Evolutionary conservation across 1,140 invertebrate species (phyloP), one percentile per base, ranked within the genome.

Genomic region (Nymphalis io): DNA sequence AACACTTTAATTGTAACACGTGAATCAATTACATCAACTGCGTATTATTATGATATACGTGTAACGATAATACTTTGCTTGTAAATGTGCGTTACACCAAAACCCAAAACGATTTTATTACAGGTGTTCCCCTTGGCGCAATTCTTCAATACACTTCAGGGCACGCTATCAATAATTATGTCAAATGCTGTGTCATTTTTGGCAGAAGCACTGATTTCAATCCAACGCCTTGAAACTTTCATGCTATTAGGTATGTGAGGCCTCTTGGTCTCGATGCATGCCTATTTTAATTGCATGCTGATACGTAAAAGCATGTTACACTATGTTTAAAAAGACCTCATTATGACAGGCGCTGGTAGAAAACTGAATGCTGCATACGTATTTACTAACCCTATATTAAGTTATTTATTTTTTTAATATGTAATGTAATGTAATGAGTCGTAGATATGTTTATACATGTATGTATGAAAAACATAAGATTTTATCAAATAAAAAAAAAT

Each of bases 141-240:
- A 88, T 92, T 92, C 82, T 92, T 84, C 87, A 92, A 92, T 75
- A 92, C 88, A 21, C 87, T 92, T 6, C 92, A 92, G 87, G 89
- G 88, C 70, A 92, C 86, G 20, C 81, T 92, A 38, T 95, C 95
- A 0, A 94, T 97, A 51, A 94, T 94, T 73, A 95, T 97, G 90
- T 96, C 97, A 0, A 93, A 94, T 69, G 95, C 94, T 2, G 93
- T 97, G 1, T 94, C 95, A 15, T 92, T 93, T 60, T 85, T 93
- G 15, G 94, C 94, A 0, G 96, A 96, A 83, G 92, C 93, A 6
- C 81, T 94, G 46, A 94, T 96, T 8, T 95, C 96, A 1, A 91
- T 97, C 3, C 93, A 93, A 68, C 93, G 96, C 75, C 90, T 95
- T 15, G 92, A 96, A 92, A 85, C 93, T 39, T 95, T 95, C 79